These are phyloP conservation scores for Eulemur mongoz DNA, from an alignment of 2,797 vertebrate species.

Conservation along the genomic window DNA sequence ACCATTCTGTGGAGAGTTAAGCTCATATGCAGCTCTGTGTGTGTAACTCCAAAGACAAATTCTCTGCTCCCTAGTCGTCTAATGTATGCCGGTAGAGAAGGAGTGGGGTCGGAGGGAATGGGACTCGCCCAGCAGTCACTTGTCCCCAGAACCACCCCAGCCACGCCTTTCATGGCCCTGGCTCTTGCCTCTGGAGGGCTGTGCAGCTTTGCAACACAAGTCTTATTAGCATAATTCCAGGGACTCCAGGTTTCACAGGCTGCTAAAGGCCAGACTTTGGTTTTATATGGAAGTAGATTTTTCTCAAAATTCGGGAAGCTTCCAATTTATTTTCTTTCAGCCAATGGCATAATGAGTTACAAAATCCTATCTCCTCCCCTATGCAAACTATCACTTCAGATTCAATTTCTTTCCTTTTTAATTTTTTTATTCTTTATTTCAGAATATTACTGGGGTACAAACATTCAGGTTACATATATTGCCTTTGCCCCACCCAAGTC, in stretches of 20 bases:
- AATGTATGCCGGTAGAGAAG: not conserved
- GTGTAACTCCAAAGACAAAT: not conserved
- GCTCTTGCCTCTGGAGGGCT: not conserved
- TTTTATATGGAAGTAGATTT: not conserved
- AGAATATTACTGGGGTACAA: too few relatives aligned
- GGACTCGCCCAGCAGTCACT: too few relatives aligned
- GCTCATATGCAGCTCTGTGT: not conserved
- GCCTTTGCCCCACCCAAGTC: too few relatives aligned
- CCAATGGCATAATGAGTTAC: not conserved
- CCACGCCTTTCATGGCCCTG: too few relatives aligned
- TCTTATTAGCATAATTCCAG: too few relatives aligned
- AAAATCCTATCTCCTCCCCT: not conserved
- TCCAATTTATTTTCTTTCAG: not conserved
- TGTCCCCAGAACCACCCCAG: not conserved
- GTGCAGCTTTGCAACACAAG: accelerated
- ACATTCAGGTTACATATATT: too few relatives aligned
- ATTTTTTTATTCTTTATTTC: too few relatives aligned
- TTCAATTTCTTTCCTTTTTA: not conserved
- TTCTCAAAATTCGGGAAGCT: not conserved
- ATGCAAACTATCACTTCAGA: not conserved
- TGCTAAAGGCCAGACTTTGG: not conserved
- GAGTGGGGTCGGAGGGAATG: not conserved
- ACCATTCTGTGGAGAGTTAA: not conserved
- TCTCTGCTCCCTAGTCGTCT: not conserved
- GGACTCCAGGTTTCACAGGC: not conserved